Conservation (phyloP, 2,797 vertebrate species). For the Furcifer pardalis region DNA sequence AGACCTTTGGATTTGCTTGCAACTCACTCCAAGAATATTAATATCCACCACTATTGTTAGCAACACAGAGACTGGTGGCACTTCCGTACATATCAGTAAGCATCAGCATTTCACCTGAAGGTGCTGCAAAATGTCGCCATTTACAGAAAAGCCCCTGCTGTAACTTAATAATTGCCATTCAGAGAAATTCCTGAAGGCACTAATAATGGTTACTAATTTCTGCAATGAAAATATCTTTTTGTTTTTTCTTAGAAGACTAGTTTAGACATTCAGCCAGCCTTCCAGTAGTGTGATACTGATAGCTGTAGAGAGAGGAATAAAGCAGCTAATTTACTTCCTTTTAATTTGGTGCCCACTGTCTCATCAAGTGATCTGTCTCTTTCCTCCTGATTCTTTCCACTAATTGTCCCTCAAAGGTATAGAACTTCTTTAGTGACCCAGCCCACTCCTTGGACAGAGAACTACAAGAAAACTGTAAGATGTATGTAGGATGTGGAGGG, state of each 20-base stretch:
- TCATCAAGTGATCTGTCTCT: background rate
- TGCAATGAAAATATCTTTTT: background rate
- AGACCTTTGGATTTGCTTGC: conserved; percentile 21
- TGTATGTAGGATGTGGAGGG: no score
- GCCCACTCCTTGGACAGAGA: background rate
- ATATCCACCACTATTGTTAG: conserved; percentile 37
- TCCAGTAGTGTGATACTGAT: background rate
- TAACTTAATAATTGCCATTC: conserved; percentile 17
- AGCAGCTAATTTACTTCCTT: background rate
- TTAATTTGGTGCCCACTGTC: background rate
- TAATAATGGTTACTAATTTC: background rate
- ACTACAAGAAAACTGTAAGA: background rate
- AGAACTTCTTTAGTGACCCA: background rate
- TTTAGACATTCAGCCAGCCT: background rate
- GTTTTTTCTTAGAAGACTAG: background rate
- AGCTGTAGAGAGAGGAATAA: background rate
- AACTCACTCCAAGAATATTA: conserved; percentile 12
- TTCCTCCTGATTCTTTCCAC: background rate
- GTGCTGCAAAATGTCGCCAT: conserved; percentile 25
- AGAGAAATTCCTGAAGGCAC: conserved; percentile 18
- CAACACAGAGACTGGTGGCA: conserved; percentile 7
- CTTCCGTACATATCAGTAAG: background rate
- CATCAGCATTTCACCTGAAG: conserved; percentile 45
- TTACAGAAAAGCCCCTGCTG: background rate
- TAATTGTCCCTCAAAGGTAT: background rate